Percentiles rank a stretch among this genome's conserved stretches.
phyloP scores from a whole-genome alignment of 2,888 invertebrate genomes.

The Sarcophaga rosellei region DNA sequence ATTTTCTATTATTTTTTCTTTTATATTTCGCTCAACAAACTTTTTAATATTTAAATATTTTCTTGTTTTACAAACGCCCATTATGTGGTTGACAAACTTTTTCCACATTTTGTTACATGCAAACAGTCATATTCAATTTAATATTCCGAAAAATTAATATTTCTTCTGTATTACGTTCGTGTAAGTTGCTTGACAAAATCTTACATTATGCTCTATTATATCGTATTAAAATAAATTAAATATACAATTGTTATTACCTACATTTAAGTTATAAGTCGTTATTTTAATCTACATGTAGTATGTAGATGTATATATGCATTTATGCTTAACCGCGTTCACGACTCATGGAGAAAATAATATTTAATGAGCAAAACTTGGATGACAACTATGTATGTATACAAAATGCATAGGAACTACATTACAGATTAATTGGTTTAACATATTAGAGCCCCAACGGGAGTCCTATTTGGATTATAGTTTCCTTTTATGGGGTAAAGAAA shows the following conservation, averaged over 20 bases:
- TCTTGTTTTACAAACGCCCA: constrained; percentile 41
- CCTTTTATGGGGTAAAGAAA: too few relatives aligned
- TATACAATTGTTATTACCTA: background rate
- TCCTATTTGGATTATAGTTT: too few relatives aligned
- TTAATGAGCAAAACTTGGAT: too few relatives aligned
- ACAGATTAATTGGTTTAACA: too few relatives aligned
- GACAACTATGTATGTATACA: too few relatives aligned
- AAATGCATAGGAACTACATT: too few relatives aligned
- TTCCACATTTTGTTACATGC: constrained; percentile 53
- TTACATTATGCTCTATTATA: constrained; percentile 26
- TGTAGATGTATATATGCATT: too few relatives aligned
- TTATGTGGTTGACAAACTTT: constrained; percentile 55
- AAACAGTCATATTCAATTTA: constrained; percentile 56
- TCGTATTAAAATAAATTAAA: background rate
- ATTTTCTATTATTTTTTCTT: constrained; percentile 13
- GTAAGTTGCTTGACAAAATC: constrained; percentile 59
- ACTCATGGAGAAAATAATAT: too few relatives aligned
- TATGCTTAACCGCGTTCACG: too few relatives aligned
- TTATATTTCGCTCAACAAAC: background rate
- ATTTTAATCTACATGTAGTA: too few relatives aligned
- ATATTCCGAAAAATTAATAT: constrained; percentile 62
- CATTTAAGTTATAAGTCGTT: too few relatives aligned
- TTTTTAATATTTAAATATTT: constrained; percentile 22
- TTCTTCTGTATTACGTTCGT: constrained; percentile 45
- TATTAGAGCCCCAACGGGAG: too few relatives aligned